Evolutionary conservation across 2,888 invertebrate genomes (phyloP).

Genomic region (Cylindroiulus punctatus): DNA sequence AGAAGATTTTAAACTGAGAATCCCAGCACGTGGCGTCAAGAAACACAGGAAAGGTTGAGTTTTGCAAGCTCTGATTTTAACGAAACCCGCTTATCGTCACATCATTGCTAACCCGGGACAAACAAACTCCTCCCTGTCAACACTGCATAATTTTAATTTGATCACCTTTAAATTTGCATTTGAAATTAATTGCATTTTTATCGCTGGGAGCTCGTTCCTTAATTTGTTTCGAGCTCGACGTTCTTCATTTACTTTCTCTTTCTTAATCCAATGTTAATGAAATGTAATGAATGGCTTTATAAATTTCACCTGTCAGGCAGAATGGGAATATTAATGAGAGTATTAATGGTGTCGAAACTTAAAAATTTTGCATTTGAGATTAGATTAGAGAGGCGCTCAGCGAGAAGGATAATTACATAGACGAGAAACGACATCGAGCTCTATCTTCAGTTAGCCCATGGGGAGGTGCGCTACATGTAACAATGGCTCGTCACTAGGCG

Average conservation of each 20-base stretch:
- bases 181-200: slow-evolving; percentile 30
- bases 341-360: slow-evolving; percentile 42
- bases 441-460: slow-evolving; percentile 3
- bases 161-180: slow-evolving; percentile 34
- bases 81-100: neutral
- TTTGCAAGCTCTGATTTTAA: neutral
- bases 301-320: slow-evolving; percentile 42
- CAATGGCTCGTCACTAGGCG: neutral
- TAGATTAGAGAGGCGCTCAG: slow-evolving; percentile 31
- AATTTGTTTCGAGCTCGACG: neutral
- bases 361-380: slow-evolving; percentile 34
- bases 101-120: neutral
- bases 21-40: no score
- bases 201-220: slow-evolving; percentile 3
- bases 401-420: slow-evolving; percentile 6
- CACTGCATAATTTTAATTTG: slow-evolving; percentile 23
- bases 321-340: slow-evolving; percentile 42
- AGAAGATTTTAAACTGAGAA: no score
- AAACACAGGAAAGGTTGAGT: neutral
- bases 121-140: slow-evolving; percentile 12
- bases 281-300: slow-evolving; percentile 42
- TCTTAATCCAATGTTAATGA: slow-evolving; percentile 42
- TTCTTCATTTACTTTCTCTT: slow-evolving; percentile 34
- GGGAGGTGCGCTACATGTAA: neutral
- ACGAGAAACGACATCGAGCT: neutral